Evolutionary conservation across 2,113 vertebrate genomes (phyloP), one percentile per base, ranked within the genome.

Genomic region (Pseudolaguvia tuberculata): DNA sequence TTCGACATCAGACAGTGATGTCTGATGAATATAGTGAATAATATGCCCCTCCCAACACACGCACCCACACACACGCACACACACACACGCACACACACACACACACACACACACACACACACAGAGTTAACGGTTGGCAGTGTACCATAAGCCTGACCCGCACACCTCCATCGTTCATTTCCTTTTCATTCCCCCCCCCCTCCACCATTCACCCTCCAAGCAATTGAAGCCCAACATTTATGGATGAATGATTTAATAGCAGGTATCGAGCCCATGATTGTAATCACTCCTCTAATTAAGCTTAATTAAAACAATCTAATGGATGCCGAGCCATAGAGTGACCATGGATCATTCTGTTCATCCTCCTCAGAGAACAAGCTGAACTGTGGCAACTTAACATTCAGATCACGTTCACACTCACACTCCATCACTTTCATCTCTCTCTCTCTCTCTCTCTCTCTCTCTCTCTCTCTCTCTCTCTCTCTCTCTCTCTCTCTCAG

Each of bases 201-300:
- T n/a, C n/a, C n/a, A n/a, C n/a, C n/a, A n/a, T n/a, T n/a, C n/a
- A n/a, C n/a, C n/a, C n/a, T n/a, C n/a, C 71, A 81, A 76, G 91
- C 88, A 88, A 78, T 92, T 93, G 92, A 90, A 93, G 94, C 93
- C 92, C 91, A 94, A 94, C 93, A 95, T 96, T 97, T 95, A 93
- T 93, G 92, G 91, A 90, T 91, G 93, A 89, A 90, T 93, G 94
- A 94, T 95, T 95, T 94, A 94, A 95, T 94, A 88, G 90, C 91
- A 94, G 91, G 94, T 96, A 94, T 95, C 94, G 91, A 93, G 91
- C 91, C 90, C 91, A 93, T 95, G 94, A 93, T 94, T 94, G 93
- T 95, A 96, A 95, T 94, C 93, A 90, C 93, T 90, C 93, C 92
- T 93, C 92, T 95, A 94, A 97, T 98, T 96, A 95, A 88, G 91